Evolutionary conservation across 2,797 vertebrate genomes (phyloP).

Genomic region (Macropodus opercularis): DNA sequence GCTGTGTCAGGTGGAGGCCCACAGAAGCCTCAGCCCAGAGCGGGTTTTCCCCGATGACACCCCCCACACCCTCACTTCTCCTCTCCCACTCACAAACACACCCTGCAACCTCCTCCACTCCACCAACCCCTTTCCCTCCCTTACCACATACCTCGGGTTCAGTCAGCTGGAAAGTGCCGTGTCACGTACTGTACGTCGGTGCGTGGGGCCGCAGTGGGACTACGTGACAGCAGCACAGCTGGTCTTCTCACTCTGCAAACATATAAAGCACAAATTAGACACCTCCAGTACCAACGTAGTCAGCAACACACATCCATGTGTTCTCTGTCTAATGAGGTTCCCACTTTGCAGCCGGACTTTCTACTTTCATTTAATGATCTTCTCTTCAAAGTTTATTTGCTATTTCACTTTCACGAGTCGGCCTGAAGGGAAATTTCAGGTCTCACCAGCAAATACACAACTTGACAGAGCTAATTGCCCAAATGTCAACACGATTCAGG

Average conservation of each 20-base stretch:
- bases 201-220: slow-evolving; percentile 7
- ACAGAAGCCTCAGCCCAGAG: slow-evolving; percentile 70
- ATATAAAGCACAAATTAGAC: slow-evolving; percentile 21
- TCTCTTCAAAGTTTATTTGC: slow-evolving; percentile 8
- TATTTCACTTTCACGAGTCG: background rate
- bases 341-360: slow-evolving; percentile 18
- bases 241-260: slow-evolving; percentile 37
- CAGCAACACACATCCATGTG: slow-evolving; percentile 30
- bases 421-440: background rate
- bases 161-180: slow-evolving; percentile 59
- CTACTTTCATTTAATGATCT: slow-evolving; percentile 20
- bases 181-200: background rate
- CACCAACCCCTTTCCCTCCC: slow-evolving; percentile 7
- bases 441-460: background rate
- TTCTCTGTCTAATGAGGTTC: slow-evolving; percentile 35
- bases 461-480: slow-evolving; percentile 5
- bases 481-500: slow-evolving; percentile 2
- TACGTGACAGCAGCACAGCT: slow-evolving; percentile 31
- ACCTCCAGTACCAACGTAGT: slow-evolving; percentile 21
- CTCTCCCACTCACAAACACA: slow-evolving; percentile 21
- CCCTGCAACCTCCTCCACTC: slow-evolving; percentile 20
- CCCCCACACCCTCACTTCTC: slow-evolving; percentile 11
- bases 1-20: slow-evolving; percentile 75
- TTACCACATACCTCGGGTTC: slow-evolving; percentile 52
- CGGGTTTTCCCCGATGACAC: slow-evolving; percentile 67